Base-by-base conservation (phyloP, 2,888 invertebrate species). In the Zaprionus lineosus region DNA sequence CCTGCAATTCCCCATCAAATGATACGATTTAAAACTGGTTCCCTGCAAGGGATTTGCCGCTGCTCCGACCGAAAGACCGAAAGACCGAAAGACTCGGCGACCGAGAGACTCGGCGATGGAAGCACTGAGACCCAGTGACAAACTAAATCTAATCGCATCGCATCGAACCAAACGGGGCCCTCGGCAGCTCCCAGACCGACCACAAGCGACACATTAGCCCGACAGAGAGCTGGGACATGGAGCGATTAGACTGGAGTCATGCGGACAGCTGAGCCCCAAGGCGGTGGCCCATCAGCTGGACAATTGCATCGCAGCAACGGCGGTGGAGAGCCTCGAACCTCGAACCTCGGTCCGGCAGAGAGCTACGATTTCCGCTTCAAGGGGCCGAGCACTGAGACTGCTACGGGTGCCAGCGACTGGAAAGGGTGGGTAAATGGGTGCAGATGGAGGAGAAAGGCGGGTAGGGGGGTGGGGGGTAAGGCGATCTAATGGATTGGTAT, bases 261-360 rank as follows among this genome's bases (percentile, higher is more conserved):
- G 55, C 37, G 55, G 33, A 48, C 24, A 40, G 37, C 39, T 39
- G 24, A 55, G 47, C 46, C 58, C 60, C 34, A 41, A 55, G 66
- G 74, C 47, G 39, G 19, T 26, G 41, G 28, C n/a, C 37, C 39
- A 37, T 19, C 50, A 40, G 53, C 31, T 55, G 43, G 47, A 60
- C 69, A 84, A 81, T 66, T 84, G 77, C 78, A 50, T 60, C 58
- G 74, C 74, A 48, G 62, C 58, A 61, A 68, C n/a, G n/a, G n/a
- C n/a, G n/a, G 58, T 70, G 48, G 60, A 59, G 51, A 59, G 56
- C 37, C 28, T 12, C 16, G 48, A 19, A 44, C 40, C n/a, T 7
- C 6, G 19, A 31, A n/a, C n/a, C n/a, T n/a, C 43, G 21, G 33
- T 36, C 19, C 37, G 36, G 6, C 46, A 51, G 24, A 40, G 55